Percentiles rank a stretch among this genome's conserved stretches.
These are phyloP conservation scores for Aricia artaxerxes DNA, from an alignment of 2,888 invertebrate species.

Conservation along the genomic window DNA sequence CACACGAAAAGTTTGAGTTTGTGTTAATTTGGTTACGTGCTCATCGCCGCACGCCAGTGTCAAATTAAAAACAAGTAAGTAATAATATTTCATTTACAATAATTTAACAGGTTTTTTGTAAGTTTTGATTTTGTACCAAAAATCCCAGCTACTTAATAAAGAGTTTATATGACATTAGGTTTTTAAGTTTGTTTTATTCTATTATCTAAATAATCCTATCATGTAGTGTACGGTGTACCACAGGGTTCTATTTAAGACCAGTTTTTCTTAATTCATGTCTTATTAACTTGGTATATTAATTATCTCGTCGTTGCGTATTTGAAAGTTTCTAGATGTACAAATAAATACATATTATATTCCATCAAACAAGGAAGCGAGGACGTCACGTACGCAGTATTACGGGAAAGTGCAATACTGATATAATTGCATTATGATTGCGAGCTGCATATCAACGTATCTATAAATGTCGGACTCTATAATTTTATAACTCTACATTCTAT, in stretches of 20 bases:
- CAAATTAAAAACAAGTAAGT: background rate
- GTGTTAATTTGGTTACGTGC: slow-evolving; percentile 2
- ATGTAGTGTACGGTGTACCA: background rate
- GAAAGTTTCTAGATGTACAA: background rate
- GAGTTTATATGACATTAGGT: background rate
- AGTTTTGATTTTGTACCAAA: background rate
- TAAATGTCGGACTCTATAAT: background rate
- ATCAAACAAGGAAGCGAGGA: slow-evolving; percentile 20
- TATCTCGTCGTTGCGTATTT: background rate
- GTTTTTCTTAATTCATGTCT: background rate
- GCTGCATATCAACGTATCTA: slow-evolving; percentile 11
- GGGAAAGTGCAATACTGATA: background rate
- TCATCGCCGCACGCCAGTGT: background rate
- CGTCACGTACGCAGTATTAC: slow-evolving; percentile 24
- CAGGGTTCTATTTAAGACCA: background rate
- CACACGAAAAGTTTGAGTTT: slow-evolving; percentile 9
- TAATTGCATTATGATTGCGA: slow-evolving; percentile 5
- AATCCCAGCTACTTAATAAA: background rate
- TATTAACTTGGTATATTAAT: background rate
- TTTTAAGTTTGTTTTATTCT: background rate
- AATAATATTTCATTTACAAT: background rate
- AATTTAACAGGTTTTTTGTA: background rate
- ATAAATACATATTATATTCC: background rate
- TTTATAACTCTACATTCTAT: background rate
- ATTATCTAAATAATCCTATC: background rate